Conservation (phyloP, 2,113 vertebrate species). For the Anser cygnoides region DNA sequence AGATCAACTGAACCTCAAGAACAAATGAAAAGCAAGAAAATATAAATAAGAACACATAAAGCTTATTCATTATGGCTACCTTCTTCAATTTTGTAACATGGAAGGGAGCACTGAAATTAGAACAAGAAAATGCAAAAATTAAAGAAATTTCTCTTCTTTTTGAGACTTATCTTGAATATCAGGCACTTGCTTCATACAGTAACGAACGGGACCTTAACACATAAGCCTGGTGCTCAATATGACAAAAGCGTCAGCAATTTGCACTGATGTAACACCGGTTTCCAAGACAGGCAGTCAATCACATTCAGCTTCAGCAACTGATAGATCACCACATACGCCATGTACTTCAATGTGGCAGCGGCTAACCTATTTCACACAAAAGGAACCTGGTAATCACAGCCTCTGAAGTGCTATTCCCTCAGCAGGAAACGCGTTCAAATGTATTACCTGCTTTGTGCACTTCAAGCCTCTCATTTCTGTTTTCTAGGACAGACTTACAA, state of each 20-base stretch:
- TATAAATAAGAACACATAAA: not conserved
- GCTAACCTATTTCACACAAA: not conserved
- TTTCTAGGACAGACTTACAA: not conserved
- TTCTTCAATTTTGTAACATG: no score
- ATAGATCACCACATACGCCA: rapidly evolving
- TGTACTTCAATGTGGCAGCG: not conserved
- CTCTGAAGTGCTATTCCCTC: not conserved
- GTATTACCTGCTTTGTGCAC: not conserved
- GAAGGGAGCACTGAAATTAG: not conserved
- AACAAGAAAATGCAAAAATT: not conserved
- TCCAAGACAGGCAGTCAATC: not conserved
- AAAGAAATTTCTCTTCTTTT: not conserved
- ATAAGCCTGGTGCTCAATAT: not conserved
- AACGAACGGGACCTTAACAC: not conserved
- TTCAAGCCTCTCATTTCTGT: not conserved
- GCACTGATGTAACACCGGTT: no score
- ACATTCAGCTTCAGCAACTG: rapidly evolving
- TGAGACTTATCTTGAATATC: not conserved
- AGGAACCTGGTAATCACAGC: not conserved
- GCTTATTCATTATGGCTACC: not conserved
- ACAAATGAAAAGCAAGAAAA: not conserved
- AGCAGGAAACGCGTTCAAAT: not conserved
- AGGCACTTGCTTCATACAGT: not conserved
- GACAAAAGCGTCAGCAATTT: not conserved
- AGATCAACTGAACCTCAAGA: not conserved